phyloP scores from a whole-genome alignment of 1,140 invertebrate species.

The Micrasema minimum region DNA sequence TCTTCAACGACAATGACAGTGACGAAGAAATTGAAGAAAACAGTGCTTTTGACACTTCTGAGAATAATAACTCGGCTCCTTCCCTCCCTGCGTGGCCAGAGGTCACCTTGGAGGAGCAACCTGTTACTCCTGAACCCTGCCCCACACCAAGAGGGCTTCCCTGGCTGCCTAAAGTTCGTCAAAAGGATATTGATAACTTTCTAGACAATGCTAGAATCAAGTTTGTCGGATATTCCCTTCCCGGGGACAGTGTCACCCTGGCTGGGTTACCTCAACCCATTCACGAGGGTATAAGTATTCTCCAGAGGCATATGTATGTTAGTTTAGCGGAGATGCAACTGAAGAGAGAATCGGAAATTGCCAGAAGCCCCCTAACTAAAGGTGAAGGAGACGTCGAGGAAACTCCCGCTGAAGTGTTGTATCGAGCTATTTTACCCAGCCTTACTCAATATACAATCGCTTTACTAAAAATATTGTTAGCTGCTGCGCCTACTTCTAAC shows the following conservation, averaged over 20 bases:
- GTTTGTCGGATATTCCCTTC: constrained; percentile 93
- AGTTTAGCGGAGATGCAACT: constrained; percentile 87
- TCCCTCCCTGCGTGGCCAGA: constrained; percentile 16
- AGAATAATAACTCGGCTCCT: constrained; percentile 6
- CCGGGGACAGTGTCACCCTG: constrained; percentile 86
- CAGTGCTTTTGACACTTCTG: constrained; percentile 65
- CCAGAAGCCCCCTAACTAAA: constrained; percentile 80
- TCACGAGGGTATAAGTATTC: constrained; percentile 91
- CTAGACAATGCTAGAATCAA: constrained; percentile 91
- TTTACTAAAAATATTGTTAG: constrained; percentile 94
- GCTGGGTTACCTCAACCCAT: constrained; percentile 95
- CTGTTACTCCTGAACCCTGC: constrained; percentile 62
- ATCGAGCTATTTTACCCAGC: constrained; percentile 91
- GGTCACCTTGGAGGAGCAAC: constrained; percentile 23
- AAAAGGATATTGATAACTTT: constrained; percentile 92
- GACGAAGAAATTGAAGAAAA: constrained; percentile 66
- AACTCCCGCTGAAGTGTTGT: constrained; percentile 88
- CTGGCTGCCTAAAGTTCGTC: constrained; percentile 96
- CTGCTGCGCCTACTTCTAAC: constrained; percentile 97
- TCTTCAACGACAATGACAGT: constrained; percentile 56
- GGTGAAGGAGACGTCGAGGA: constrained; percentile 78
- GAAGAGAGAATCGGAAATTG: constrained; percentile 84
- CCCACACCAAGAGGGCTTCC: constrained; percentile 76
- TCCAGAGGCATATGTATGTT: constrained; percentile 89
- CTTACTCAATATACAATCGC: constrained; percentile 98